Percentiles rank a stretch among this genome's conserved stretches.
Conservation (phyloP, 2,888 invertebrate genomes). For the Trachelus tabidus region DNA sequence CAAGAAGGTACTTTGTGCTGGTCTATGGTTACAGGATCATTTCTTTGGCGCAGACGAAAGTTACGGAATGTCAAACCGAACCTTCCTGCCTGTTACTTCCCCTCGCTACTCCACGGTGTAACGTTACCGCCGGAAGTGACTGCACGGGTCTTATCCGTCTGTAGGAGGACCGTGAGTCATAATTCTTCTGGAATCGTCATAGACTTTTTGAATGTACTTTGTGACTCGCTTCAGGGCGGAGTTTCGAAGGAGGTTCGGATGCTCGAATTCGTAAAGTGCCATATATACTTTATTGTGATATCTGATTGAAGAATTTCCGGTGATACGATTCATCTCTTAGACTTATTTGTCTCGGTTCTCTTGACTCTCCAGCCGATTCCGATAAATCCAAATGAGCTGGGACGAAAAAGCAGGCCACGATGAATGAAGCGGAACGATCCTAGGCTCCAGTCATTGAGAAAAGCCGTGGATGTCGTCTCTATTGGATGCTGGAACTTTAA, state of each 20-base stretch:
- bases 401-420: slow-evolving; percentile 6
- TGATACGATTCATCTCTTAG: not conserved
- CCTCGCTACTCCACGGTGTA: not conserved
- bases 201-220: too few relatives aligned
- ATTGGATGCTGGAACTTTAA: not conserved
- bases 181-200: not conserved
- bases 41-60: too few relatives aligned
- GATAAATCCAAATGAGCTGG: not conserved
- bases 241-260: too few relatives aligned
- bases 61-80: too few relatives aligned
- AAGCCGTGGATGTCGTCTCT: not conserved
- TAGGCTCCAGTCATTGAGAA: not conserved
- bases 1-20: too few relatives aligned
- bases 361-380: not conserved
- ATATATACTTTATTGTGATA: not conserved
- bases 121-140: not conserved
- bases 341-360: not conserved
- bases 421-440: slow-evolving; percentile 25
- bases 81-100: not conserved
- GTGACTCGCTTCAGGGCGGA: too few relatives aligned
- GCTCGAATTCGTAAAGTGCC: not conserved
- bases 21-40: too few relatives aligned
- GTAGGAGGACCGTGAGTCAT: not conserved
- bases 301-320: not conserved
- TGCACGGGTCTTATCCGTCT: not conserved